Evolutionary conservation across 2,113 vertebrate genomes (phyloP).

Genomic region (Eidolon helvum): DNA sequence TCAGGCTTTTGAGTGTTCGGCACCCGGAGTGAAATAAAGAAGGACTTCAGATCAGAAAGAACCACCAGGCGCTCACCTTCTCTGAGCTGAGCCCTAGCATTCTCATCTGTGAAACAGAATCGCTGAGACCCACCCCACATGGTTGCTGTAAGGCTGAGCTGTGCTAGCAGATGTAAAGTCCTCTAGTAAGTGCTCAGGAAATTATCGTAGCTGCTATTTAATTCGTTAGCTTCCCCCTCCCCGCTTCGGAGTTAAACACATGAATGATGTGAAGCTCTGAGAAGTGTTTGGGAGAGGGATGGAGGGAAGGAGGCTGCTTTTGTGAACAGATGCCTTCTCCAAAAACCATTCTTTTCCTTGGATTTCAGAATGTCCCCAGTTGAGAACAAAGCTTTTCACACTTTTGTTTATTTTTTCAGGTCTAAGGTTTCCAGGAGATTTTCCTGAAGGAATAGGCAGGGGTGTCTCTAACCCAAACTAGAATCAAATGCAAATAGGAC

Average conservation of each 20-base stretch:
- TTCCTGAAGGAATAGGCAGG: slow-evolving; percentile 57
- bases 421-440: slow-evolving; percentile 62
- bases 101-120: not conserved
- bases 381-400: slow-evolving; percentile 71
- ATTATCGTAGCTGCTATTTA: accelerated
- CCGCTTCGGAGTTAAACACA: not conserved
- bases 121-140: accelerated
- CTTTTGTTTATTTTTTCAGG: slow-evolving; percentile 63
- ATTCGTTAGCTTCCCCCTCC: no score
- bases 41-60: not conserved
- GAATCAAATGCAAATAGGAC: slow-evolving; percentile 74
- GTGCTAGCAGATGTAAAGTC: accelerated
- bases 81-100: accelerated
- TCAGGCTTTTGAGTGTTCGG: accelerated
- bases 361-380: slow-evolving; percentile 31
- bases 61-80: no score
- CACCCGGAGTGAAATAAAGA: no score
- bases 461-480: slow-evolving; percentile 36
- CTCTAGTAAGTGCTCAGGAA: not conserved
- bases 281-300: no score
- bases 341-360: slow-evolving; percentile 45
- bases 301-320: not conserved
- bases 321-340: slow-evolving; percentile 23
- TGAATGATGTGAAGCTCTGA: not conserved
- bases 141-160: no score